Conservation (phyloP, 2,888 invertebrate species). For the Monopis laevigella region DNA sequence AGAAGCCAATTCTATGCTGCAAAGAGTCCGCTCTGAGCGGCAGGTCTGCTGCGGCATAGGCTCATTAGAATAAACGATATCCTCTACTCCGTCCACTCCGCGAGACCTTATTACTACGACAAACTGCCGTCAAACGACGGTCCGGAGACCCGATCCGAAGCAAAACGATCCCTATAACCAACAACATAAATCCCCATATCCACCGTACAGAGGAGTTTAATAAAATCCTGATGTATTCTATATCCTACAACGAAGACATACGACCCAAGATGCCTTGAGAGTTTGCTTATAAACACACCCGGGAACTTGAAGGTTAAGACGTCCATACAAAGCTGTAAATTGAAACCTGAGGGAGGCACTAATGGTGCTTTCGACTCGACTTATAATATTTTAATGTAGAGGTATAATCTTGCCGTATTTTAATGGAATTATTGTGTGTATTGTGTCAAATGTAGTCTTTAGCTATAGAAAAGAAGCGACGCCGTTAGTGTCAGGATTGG, state of each 20-base stretch:
- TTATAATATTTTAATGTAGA: conserved; percentile 2
- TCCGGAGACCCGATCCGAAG: not conserved
- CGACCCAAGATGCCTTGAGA: not conserved
- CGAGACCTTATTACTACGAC: conserved; percentile 64
- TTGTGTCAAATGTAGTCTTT: conserved; percentile 10
- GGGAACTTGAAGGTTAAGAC: conserved; percentile 41
- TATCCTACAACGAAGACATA: conserved; percentile 5
- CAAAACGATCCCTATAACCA: conserved; percentile 8
- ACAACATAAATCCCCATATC: conserved; percentile 3
- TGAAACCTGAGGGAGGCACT: conserved; percentile 46
- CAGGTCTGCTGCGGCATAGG: conserved; percentile 36
- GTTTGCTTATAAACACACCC: conserved; percentile 29
- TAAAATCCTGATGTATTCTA: conserved; percentile 4
- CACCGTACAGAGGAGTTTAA: conserved; percentile 1
- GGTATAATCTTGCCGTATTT: not conserved
- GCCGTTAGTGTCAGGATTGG: conserved; percentile 12
- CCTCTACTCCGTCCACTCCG: conserved; percentile 63
- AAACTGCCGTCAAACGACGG: conserved; percentile 62
- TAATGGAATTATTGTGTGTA: not conserved
- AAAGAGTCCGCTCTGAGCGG: conserved; percentile 21
- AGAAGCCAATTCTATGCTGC: conserved; percentile 3
- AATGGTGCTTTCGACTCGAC: conserved; percentile 30
- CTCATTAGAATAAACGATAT: conserved; percentile 69
- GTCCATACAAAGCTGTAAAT: conserved; percentile 55
- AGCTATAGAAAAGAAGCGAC: conserved; percentile 12